Evolutionary conservation across 1,140 invertebrate genomes (phyloP), one percentile per base, ranked within the genome.

Genomic region (Trypoxylus dichotomus): DNA sequence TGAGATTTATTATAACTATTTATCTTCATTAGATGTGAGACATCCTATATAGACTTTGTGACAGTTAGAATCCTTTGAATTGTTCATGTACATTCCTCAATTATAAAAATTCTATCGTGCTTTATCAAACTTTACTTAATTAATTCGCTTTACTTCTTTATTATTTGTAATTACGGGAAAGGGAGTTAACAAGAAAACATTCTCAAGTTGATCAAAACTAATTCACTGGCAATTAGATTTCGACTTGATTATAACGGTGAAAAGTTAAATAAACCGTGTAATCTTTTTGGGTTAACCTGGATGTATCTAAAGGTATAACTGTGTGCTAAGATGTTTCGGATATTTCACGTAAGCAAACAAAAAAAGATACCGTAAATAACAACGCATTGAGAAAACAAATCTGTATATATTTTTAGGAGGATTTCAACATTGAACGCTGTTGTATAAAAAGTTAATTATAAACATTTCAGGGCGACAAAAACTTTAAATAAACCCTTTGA

Each of bases 321-420:
- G 42, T 15, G 42, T 43, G 15, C 42, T 43, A 43, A 7, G 7
- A 8, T 43, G 7, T 43, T 43, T 43, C 15, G 7, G 42, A 43
- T 43, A 43, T 43, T n/a, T n/a, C n/a, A n/a, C n/a, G n/a, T n/a
- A 58, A 58, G 21, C 47, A 58, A 58, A 58, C 47, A 58, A 58
- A 58, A 58, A 19, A 21, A 58, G 47, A 19, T 58, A 58, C 6
- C 13, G 47, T 58, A 58, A 58, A 58, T 58, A 58, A 58, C 47
- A 37, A 37, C 32, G 32, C 32, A 0, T 37, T 37, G 5, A 37
- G 32, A 37, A 37, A 37, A 37, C 32, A 37, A 5, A 37, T 37
- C 10, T 37, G 32, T 37, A 37, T 37, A 37, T 37, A 37, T 37
- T 37, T 37, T 37, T 37, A 37, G 32, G 10, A 37, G 10, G 32